These are phyloP conservation scores for Eunapius fragilis DNA, from an alignment of 37 sponge, comb jelly and placozoan genomes.

Conservation along the genomic window DNA sequence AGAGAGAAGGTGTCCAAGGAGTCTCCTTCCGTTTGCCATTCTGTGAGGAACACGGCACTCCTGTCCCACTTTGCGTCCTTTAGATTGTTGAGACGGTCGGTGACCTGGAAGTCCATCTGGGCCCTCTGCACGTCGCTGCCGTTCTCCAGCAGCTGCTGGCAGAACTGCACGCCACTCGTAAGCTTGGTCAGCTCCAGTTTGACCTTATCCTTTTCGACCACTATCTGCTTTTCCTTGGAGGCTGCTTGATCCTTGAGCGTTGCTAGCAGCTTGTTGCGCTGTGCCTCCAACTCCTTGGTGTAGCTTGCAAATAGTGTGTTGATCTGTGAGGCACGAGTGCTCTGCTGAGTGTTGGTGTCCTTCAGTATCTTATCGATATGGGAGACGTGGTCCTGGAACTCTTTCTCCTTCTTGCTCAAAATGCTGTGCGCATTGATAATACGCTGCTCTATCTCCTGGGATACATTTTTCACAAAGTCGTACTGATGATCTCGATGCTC, in stretches of 20 bases:
- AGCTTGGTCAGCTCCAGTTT: background rate
- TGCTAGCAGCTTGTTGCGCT: background rate
- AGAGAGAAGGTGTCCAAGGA: background rate
- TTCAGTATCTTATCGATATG: background rate
- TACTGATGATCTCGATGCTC: constrained; percentile 4
- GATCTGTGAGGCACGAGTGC: background rate
- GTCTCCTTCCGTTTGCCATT: background rate
- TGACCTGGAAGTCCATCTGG: constrained; percentile 6
- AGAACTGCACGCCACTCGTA: constrained; percentile 5
- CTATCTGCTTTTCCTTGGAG: constrained; percentile 1
- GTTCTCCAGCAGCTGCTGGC: constrained; percentile 8
- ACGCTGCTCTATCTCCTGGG: background rate
- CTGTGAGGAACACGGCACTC: background rate
- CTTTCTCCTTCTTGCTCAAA: background rate
- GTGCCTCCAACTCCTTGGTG: background rate
- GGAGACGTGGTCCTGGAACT: constrained; percentile 3
- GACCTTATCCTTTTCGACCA: background rate
- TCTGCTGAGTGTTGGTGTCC: background rate
- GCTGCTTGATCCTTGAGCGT: background rate
- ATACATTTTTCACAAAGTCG: background rate
- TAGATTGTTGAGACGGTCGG: background rate
- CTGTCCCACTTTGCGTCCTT: constrained; percentile 8
- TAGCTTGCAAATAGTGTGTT: background rate
- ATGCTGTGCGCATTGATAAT: background rate
- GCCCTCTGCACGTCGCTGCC: constrained; percentile 1